Evolutionary conservation across 2,888 invertebrate species (phyloP).

Genomic region (Andricus quercusramuli): DNA sequence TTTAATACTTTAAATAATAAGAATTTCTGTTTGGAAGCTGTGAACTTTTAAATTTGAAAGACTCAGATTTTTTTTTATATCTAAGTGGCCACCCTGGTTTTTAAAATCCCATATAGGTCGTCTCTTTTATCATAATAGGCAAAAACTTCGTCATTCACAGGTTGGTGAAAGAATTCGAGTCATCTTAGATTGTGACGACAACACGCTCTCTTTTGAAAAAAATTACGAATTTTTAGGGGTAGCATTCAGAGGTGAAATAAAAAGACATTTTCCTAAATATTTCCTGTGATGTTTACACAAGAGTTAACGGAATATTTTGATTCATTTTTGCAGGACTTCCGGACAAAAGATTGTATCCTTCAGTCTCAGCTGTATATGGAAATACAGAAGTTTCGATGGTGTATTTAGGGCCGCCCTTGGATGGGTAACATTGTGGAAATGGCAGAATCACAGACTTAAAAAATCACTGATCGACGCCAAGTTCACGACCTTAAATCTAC

Average conservation of each 20-base stretch:
- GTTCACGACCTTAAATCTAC: slow-evolving; percentile 55
- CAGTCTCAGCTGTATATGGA: slow-evolving; percentile 98
- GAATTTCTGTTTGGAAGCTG: no score
- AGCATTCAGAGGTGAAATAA: slow-evolving; percentile 91
- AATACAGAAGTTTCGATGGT: slow-evolving; percentile 99
- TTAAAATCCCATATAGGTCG: no score
- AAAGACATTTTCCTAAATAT: background rate
- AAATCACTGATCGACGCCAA: slow-evolving; percentile 33
- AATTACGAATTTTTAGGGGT: slow-evolving; percentile 99
- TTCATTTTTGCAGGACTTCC: slow-evolving; percentile 86
- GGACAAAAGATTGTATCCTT: slow-evolving; percentile 94
- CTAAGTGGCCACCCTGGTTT: no score
- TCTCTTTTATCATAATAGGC: no score
- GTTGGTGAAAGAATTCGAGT: slow-evolving; percentile 98
- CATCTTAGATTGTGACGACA: slow-evolving; percentile 98
- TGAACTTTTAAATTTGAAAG: no score
- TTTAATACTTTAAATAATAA: no score
- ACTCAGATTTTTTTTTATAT: no score
- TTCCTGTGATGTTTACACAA: slow-evolving; percentile 7
- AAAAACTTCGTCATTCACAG: slow-evolving; percentile 78
- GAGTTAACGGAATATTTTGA: background rate
- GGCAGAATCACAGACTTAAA: slow-evolving; percentile 18
- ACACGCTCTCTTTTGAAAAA: slow-evolving; percentile 97
- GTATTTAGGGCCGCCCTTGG: slow-evolving; percentile 96
- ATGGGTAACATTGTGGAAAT: slow-evolving; percentile 86